A percentile compares a stretch with the other conserved stretches of the same genome.
Conservation (phyloP, 2,113 vertebrate species). For the Marmota monax region DNA sequence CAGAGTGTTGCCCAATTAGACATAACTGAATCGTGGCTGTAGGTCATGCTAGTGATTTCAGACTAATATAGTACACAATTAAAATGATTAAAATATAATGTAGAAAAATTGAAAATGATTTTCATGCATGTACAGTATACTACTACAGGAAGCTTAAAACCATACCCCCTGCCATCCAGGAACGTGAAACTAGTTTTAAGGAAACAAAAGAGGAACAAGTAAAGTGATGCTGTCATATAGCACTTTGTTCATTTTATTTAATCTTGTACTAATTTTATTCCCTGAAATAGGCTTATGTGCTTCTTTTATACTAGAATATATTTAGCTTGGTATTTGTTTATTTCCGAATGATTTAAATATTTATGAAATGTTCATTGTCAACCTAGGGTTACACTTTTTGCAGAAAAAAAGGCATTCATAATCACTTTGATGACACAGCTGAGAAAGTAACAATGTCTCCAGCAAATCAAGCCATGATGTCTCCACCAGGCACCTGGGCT, state of each 20-base stretch:
- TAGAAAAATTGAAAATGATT: constrained; percentile 79
- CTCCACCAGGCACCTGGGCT: constrained; percentile 77
- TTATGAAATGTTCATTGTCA: constrained; percentile 52
- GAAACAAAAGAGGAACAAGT: constrained; percentile 94
- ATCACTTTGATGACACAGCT: constrained; percentile 66
- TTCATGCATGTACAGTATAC: constrained; percentile 88
- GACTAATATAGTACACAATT: constrained; percentile 66
- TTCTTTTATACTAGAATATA: background rate
- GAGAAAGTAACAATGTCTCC: constrained; percentile 70
- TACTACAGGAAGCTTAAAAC: constrained; percentile 93
- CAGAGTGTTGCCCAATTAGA: constrained; percentile 55
- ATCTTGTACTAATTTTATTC: constrained; percentile 69
- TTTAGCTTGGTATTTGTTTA: constrained; percentile 31
- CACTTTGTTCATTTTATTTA: constrained; percentile 76
- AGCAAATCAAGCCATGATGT: constrained; percentile 77
- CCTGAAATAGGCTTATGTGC: constrained; percentile 68
- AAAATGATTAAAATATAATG: constrained; percentile 79
- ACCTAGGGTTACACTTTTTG: constrained; percentile 78
- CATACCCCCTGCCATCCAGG: constrained; percentile 99
- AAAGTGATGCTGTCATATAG: constrained; percentile 85
- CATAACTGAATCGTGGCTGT: constrained; percentile 42
- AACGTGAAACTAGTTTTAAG: constrained; percentile 97
- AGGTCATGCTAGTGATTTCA: constrained; percentile 78
- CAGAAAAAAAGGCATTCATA: constrained; percentile 55
- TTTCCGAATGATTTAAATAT: constrained; percentile 56